These are phyloP conservation scores for Julus scandinavius DNA, from an alignment of 2,888 invertebrate species.

Conservation along the genomic window DNA sequence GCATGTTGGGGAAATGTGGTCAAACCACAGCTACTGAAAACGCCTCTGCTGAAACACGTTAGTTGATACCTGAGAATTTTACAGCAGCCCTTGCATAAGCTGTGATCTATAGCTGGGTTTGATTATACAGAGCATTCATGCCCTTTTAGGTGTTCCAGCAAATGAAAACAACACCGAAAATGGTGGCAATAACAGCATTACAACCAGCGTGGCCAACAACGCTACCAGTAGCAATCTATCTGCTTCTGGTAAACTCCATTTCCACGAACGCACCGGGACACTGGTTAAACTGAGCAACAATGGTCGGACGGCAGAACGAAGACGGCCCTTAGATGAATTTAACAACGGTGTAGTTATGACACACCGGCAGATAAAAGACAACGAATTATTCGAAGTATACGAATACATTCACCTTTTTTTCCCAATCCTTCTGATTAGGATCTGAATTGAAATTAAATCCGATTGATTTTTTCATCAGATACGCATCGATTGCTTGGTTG, in stretches of 20 bases:
- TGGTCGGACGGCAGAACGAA: constrained; percentile 83
- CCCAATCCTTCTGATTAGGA: neutral
- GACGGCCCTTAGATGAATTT: constrained; percentile 90
- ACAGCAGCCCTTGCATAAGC: neutral
- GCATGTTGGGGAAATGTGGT: constrained; percentile 24
- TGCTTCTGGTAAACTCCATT: constrained; percentile 75
- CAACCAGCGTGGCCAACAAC: neutral
- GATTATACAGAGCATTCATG: neutral
- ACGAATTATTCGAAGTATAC: constrained; percentile 85
- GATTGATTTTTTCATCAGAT: constrained; percentile 70
- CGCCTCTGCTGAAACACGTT: neutral
- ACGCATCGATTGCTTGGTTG: constrained; percentile 89
- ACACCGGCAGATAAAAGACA: constrained; percentile 84
- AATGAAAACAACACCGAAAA: constrained; percentile 44
- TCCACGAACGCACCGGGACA: constrained; percentile 89
- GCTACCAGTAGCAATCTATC: neutral
- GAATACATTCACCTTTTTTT: constrained; percentile 19
- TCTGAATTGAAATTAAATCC: constrained; percentile 47
- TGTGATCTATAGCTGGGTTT: neutral
- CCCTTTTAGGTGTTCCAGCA: neutral
- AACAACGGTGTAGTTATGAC: constrained; percentile 98
- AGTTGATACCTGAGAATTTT: neutral
- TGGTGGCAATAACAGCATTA: constrained; percentile 14
- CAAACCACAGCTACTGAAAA: constrained; percentile 29
- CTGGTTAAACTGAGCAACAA: constrained; percentile 86